A percentile compares a stretch with the other conserved stretches of the same genome.
Evolutionary conservation across 2,888 invertebrate species (phyloP).

Genomic region (Pseudococcus jackbeardsleyi): DNA sequence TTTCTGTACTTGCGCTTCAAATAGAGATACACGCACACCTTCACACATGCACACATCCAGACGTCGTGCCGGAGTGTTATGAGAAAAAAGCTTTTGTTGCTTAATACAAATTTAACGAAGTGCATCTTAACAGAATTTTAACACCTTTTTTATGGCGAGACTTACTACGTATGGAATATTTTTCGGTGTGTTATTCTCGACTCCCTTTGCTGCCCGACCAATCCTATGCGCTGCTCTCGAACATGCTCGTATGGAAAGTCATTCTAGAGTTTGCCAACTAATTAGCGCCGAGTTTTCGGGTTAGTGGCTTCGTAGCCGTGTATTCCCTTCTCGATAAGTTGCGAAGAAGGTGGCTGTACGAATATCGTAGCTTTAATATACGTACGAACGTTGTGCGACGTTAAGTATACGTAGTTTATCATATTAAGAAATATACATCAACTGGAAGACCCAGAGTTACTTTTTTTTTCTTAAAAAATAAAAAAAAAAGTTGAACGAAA

Average conservation of each 20-base stretch:
- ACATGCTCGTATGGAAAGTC: neutral
- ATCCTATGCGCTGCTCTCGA: neutral
- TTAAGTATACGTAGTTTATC: neutral
- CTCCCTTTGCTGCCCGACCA: neutral
- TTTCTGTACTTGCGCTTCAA: neutral
- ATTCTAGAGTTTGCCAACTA: neutral
- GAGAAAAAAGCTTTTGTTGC: conserved; percentile 33
- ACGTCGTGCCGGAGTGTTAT: neutral
- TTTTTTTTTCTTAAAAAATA: neutral
- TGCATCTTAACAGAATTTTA: conserved; percentile 41
- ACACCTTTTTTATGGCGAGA: conserved; percentile 30
- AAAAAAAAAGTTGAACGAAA: neutral
- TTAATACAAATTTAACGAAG: conserved; percentile 39
- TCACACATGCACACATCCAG: neutral
- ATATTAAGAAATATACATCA: neutral
- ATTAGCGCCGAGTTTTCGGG: neutral
- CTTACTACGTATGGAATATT: conserved; percentile 23
- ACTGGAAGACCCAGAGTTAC: neutral
- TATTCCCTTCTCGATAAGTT: neutral
- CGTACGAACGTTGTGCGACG: neutral
- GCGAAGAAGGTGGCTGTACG: neutral
- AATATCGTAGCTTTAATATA: neutral
- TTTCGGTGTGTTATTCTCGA: neutral
- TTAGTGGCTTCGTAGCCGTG: neutral
- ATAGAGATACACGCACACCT: neutral